These are phyloP conservation scores for Nymphicus hollandicus DNA, from an alignment of 2,113 vertebrate species.

Conservation along the genomic window DNA sequence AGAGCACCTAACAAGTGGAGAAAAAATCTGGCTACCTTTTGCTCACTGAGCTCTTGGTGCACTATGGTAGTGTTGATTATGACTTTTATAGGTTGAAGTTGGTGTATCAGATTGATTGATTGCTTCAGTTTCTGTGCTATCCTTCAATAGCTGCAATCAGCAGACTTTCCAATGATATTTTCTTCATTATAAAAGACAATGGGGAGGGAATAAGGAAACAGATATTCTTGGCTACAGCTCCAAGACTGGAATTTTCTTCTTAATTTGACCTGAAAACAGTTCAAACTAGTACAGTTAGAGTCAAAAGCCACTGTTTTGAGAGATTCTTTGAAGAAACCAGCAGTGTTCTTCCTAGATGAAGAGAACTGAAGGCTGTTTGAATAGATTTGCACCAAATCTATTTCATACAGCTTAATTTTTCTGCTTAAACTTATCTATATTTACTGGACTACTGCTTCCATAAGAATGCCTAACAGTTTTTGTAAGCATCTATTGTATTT, in stretches of 20 bases:
- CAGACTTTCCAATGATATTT: not conserved
- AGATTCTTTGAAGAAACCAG: not conserved
- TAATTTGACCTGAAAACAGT: not conserved
- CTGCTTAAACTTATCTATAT: not conserved
- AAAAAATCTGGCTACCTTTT: not conserved
- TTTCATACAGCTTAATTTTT: not conserved
- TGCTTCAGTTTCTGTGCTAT: not conserved
- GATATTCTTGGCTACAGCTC: not conserved
- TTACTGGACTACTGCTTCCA: not conserved
- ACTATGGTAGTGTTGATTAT: not conserved
- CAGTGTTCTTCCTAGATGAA: not conserved
- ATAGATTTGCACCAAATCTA: not conserved
- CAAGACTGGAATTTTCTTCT: not conserved
- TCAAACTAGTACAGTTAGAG: not conserved
- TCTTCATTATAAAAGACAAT: conserved; percentile 40
- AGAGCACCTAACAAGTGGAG: not conserved
- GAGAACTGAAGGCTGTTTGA: not conserved
- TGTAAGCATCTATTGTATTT: not conserved
- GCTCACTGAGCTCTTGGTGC: not conserved
- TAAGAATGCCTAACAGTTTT: not conserved
- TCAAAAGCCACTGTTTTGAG: not conserved
- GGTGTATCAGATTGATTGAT: not conserved
- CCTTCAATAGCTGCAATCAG: conserved; percentile 42
- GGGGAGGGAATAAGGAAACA: not conserved
- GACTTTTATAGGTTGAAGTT: conserved; percentile 2